Evolutionary conservation across 2,797 vertebrate genomes (phyloP).

Genomic region (Petrocephalus schoutedeni): DNA sequence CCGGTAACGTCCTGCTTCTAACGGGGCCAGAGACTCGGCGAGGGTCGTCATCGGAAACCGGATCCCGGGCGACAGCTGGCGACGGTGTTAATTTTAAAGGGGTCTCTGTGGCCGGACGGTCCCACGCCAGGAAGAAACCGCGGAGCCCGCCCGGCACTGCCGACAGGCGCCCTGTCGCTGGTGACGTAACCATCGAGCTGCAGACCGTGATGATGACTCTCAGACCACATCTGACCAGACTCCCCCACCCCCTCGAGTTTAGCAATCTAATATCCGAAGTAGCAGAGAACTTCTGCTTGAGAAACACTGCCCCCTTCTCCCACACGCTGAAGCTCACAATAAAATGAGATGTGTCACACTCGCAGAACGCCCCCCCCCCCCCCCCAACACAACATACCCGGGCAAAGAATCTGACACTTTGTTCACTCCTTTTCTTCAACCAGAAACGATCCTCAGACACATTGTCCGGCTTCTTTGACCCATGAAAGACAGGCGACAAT

Average conservation of each 20-base stretch:
- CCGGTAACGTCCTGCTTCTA: slow-evolving; percentile 18
- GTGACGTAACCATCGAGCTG: neutral
- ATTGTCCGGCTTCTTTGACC: slow-evolving; percentile 68
- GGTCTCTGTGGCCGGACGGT: slow-evolving; percentile 18
- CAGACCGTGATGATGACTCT: neutral
- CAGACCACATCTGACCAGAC: neutral
- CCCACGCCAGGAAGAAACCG: slow-evolving; percentile 26
- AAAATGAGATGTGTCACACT: slow-evolving; percentile 58
- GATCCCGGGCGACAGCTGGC: slow-evolving; percentile 33
- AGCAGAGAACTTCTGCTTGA: neutral
- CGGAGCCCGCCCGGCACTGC: neutral
- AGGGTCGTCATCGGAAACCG: slow-evolving; percentile 17
- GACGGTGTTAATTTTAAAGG: slow-evolving; percentile 29
- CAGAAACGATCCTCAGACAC: slow-evolving; percentile 61
- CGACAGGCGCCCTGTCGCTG: neutral
- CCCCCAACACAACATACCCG: slow-evolving; percentile 45
- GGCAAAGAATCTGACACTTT: slow-evolving; percentile 55
- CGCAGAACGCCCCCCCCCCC: slow-evolving; percentile 48
- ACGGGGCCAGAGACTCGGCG: slow-evolving; percentile 16
- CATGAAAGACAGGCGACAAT: slow-evolving; percentile 62
- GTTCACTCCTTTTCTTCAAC: slow-evolving; percentile 43
- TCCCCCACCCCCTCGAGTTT: neutral
- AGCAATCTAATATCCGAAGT: neutral
- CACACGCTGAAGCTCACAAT: slow-evolving; percentile 21
- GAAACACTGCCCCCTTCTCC: neutral